Evolutionary conservation across 2,113 vertebrate genomes (phyloP).

Genomic region (Gavialis gangeticus): DNA sequence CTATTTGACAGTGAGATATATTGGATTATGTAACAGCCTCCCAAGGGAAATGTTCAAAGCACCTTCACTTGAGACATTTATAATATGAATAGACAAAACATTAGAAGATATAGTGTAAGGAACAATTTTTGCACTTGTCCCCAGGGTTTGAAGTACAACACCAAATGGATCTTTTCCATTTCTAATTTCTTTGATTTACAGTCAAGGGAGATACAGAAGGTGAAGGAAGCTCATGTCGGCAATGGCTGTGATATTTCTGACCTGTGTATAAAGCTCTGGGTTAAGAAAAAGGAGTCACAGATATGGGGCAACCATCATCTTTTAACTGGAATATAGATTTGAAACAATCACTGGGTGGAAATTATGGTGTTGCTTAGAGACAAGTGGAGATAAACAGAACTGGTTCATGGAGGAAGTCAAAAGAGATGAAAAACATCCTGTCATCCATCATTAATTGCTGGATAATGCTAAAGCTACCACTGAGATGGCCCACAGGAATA

Average conservation of each 20-base stretch:
- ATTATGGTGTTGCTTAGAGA: neutral
- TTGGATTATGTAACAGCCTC: constrained; percentile 8
- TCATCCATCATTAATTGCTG: neutral
- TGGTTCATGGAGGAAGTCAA: neutral
- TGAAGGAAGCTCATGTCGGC: neutral
- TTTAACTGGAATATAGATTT: neutral
- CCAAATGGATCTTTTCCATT: neutral
- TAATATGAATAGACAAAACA: neutral
- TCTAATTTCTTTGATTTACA: neutral
- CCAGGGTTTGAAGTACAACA: neutral
- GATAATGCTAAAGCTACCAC: neutral
- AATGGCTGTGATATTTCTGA: neutral
- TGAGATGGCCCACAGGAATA: neutral
- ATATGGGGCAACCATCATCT: neutral
- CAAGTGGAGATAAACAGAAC: neutral
- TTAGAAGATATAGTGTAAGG: neutral
- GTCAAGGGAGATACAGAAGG: neutral
- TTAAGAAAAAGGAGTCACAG: neutral
- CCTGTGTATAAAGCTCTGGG: neutral
- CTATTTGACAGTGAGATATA: neutral
- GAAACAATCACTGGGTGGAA: neutral
- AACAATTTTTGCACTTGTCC: neutral
- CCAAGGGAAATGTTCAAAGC: neutral
- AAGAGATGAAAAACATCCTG: neutral
- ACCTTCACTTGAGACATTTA: neutral